Evolutionary conservation across 2,888 invertebrate species (phyloP).

Genomic region (Mythimna vitellina): DNA sequence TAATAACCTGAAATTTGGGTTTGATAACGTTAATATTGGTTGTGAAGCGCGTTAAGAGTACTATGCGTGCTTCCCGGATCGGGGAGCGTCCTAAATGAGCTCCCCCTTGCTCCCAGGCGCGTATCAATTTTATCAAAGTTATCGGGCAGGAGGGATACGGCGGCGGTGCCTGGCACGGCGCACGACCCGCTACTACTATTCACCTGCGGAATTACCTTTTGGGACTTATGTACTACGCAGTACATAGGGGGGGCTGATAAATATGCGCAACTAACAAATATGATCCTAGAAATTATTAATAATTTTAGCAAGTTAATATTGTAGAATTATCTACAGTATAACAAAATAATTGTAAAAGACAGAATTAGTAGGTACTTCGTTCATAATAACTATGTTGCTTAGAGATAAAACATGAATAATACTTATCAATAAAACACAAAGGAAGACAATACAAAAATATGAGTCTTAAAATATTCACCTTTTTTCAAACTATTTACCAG

Average conservation of each 20-base stretch:
- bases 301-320: background rate
- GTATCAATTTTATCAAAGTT: slow-evolving; percentile 82
- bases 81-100: slow-evolving; percentile 69
- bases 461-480: slow-evolving; percentile 6
- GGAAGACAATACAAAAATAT: background rate
- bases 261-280: slow-evolving; percentile 34
- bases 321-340: background rate
- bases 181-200: slow-evolving; percentile 67
- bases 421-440: slow-evolving; percentile 16
- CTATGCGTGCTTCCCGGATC: slow-evolving; percentile 62
- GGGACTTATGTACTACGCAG: slow-evolving; percentile 51
- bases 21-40: slow-evolving; percentile 50
- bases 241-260: slow-evolving; percentile 54
- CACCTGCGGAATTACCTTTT: slow-evolving; percentile 69
- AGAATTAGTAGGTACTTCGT: background rate
- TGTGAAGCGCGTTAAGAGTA: slow-evolving; percentile 41
- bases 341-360: background rate
- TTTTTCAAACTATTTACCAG: background rate
- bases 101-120: slow-evolving; percentile 77
- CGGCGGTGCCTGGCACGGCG: slow-evolving; percentile 84
- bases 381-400: background rate
- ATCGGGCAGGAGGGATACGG: slow-evolving; percentile 76
- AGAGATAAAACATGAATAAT: slow-evolving; percentile 12
- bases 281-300: slow-evolving; percentile 7
- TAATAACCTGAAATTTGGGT: slow-evolving; percentile 51